Evolutionary conservation across 2,113 vertebrate species (phyloP), one percentile per base, ranked within the genome.

Genomic region (Dermatemys mawii): DNA sequence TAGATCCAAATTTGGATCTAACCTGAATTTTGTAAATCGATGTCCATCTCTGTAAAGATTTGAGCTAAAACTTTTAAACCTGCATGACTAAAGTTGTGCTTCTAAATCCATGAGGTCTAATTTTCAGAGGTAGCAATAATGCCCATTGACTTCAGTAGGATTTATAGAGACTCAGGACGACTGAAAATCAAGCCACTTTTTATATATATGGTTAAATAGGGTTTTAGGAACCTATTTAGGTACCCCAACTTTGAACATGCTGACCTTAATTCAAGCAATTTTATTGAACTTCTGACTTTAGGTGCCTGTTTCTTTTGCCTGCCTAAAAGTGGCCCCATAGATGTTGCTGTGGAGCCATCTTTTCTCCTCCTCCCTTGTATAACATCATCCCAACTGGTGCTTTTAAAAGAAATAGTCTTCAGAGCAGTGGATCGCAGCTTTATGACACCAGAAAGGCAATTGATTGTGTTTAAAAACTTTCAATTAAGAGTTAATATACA

Each of bases 401-500:
- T 67, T 92, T 87, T 92, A 73, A 90, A 94, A 53, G 92, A 48
- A 57, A 78, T 88, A 90, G 84, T 70, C 89, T 94, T 92, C 41
- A 91, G 63, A 85, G 21, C 32, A 53, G 14, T n/a, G 19, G 78
- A 11, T n/a, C 84, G 70, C 83, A 32, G 44, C 78, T 94, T 91
- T 93, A 35, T 67, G 89, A 91, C 9, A 41, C 67, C 73, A 75
- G 57, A 46, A 81, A 83, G 93, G 54, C 49, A 78, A 82, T 8
- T 83, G 75, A 32, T 95, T 67, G 35, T 83, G 26, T 90, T 92
- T 78, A 78, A 92, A 17, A 92, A 90, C 75, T 85, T 94, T 94
- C 67, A 92, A 63, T 97, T 96, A 98, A 95, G 81, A 81, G 49
- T 97, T 97, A 97, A 96, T 95, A 89, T 89, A 93, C 82, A 83